These are phyloP conservation scores for Eurystomus glaucurus DNA, from an alignment of 2,797 vertebrate genomes.

Conservation along the genomic window DNA sequence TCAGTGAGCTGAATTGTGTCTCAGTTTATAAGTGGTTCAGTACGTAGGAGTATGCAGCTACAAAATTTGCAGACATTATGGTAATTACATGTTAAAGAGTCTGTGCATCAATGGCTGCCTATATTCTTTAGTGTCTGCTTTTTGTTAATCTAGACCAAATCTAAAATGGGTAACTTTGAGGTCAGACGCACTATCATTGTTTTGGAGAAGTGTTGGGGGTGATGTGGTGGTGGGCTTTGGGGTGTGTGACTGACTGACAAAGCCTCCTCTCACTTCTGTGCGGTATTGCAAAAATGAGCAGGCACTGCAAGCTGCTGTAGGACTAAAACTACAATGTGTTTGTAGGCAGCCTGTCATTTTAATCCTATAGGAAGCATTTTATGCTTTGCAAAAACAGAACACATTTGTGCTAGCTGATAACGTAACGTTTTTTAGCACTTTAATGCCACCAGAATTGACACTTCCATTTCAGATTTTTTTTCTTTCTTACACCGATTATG, in stretches of 20 bases:
- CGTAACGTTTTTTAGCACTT: background rate
- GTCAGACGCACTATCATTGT: accelerated
- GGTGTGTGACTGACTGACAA: background rate
- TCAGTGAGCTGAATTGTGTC: background rate
- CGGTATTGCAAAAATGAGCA: accelerated
- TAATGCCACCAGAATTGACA: background rate
- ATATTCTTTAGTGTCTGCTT: background rate
- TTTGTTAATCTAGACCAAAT: background rate
- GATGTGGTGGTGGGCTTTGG: background rate
- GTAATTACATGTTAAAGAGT: background rate
- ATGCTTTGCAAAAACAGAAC: background rate
- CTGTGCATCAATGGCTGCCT: background rate
- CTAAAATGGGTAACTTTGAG: background rate
- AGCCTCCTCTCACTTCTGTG: background rate
- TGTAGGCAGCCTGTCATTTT: background rate
- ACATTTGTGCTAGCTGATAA: background rate
- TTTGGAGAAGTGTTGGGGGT: background rate
- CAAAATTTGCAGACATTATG: background rate
- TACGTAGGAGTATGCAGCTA: background rate
- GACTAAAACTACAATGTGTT: accelerated
- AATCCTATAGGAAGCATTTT: background rate
- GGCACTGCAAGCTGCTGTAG: background rate
- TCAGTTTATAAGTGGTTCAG: background rate
- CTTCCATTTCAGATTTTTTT: background rate
- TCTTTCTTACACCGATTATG: background rate